These are phyloP conservation scores for Hippocampus comes DNA, from an alignment of 2,113 vertebrate species.

Conservation along the genomic window DNA sequence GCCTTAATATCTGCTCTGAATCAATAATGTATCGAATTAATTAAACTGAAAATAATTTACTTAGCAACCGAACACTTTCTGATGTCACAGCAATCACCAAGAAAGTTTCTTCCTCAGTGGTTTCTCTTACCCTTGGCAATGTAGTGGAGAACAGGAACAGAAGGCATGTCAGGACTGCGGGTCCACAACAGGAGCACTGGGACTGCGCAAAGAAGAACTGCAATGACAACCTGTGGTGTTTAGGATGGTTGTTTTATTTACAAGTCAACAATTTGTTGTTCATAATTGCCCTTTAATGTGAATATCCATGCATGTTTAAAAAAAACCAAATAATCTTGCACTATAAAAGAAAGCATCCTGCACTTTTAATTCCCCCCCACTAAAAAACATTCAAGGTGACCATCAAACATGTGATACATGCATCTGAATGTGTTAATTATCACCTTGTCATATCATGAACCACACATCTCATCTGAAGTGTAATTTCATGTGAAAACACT, in stretches of 20 bases:
- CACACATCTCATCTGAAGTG: background rate
- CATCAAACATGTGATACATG: slow-evolving; percentile 9
- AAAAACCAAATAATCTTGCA: too few relatives aligned
- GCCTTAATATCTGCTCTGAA: too few relatives aligned
- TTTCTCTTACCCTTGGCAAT: background rate
- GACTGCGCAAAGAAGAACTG: background rate
- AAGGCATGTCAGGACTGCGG: background rate
- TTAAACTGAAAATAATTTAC: too few relatives aligned
- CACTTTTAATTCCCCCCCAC: background rate
- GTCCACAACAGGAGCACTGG: background rate
- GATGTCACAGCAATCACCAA: too few relatives aligned
- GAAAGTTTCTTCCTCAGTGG: background rate
- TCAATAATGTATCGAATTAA: too few relatives aligned
- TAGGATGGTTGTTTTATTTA: too few relatives aligned
- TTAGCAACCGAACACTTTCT: too few relatives aligned
- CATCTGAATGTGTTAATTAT: slow-evolving; percentile 52
- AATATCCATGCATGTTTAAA: background rate
- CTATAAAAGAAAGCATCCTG: background rate
- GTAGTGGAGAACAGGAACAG: background rate
- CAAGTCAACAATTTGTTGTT: background rate
- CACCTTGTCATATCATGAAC: slow-evolving; percentile 29
- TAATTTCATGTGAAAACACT: background rate
- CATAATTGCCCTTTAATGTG: background rate
- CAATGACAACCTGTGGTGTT: background rate
- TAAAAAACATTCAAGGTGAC: slow-evolving; percentile 8